These are phyloP conservation scores for Scyliorhinus canicula DNA, from an alignment of 2,797 vertebrate species.

Conservation along the genomic window DNA sequence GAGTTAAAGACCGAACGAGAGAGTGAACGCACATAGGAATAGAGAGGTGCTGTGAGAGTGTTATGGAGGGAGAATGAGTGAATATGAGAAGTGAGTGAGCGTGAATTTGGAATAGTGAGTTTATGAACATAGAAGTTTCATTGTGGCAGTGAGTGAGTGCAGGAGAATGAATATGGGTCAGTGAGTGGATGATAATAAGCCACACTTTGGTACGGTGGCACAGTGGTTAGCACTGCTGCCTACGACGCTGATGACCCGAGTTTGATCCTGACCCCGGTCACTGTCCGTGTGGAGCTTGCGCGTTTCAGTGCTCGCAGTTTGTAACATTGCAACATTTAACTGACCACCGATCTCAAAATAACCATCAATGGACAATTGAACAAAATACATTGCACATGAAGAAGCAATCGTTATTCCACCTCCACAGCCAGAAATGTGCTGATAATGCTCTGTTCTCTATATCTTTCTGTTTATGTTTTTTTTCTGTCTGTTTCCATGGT, in stretches of 20 bases:
- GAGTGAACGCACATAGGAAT: background rate
- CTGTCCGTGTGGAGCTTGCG: no score
- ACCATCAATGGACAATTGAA: background rate
- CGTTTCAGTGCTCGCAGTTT: background rate
- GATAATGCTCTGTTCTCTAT: slow-evolving; percentile 7
- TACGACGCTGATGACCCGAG: no score
- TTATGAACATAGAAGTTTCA: background rate
- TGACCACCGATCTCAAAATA: background rate
- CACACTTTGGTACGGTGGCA: no score
- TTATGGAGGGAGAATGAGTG: background rate
- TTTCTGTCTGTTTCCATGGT: slow-evolving; percentile 17
- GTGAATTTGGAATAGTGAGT: background rate
- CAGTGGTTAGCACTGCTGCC: no score
- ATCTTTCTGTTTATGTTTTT: slow-evolving; percentile 30
- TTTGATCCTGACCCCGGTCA: no score
- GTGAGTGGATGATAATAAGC: background rate
- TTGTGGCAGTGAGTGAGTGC: background rate
- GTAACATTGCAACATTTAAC: background rate
- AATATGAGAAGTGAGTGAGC: background rate
- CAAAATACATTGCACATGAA: background rate
- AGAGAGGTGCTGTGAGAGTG: background rate
- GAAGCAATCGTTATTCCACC: background rate
- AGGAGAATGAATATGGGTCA: background rate
- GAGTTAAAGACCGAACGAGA: background rate
- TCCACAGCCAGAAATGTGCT: slow-evolving; percentile 1